Percentiles rank a stretch among this genome's conserved stretches.
These are phyloP conservation scores for Alouatta palliata DNA, from an alignment of 2,113 vertebrate genomes.

Conservation along the genomic window DNA sequence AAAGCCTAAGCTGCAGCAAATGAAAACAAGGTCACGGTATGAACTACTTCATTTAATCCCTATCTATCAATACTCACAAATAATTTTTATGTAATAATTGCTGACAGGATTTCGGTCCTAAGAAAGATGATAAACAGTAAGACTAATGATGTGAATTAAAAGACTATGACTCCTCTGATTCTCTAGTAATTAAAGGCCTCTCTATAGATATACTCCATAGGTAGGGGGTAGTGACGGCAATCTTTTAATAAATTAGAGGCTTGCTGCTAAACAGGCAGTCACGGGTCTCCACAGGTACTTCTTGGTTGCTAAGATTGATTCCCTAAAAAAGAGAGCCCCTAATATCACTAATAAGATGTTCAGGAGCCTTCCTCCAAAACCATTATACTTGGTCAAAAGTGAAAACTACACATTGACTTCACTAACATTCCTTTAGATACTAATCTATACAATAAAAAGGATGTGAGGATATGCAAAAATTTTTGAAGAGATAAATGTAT, in stretches of 20 bases:
- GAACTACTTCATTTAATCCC: neutral
- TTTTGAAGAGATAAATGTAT: slow-evolving; percentile 5
- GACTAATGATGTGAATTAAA: neutral
- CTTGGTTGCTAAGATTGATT: neutral
- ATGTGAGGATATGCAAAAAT: neutral
- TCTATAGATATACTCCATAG: neutral
- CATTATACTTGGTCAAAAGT: neutral
- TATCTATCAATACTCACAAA: neutral
- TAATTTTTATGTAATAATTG: neutral
- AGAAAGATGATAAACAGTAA: slow-evolving; percentile 34
- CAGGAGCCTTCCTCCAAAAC: slow-evolving; percentile 19
- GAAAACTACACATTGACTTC: slow-evolving; percentile 4
- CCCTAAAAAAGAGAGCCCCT: neutral
- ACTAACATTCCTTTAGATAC: neutral
- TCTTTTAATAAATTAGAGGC: slow-evolving; percentile 49
- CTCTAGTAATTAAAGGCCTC: neutral
- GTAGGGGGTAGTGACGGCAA: neutral
- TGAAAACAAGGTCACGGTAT: neutral
- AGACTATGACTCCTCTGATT: neutral
- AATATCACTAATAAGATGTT: neutral
- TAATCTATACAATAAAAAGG: neutral
- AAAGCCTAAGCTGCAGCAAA: slow-evolving; percentile 9
- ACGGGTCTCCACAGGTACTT: neutral
- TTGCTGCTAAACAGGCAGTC: neutral
- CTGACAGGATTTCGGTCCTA: neutral